A percentile compares a stretch with the other conserved stretches of the same genome.
phyloP scores from a whole-genome alignment of 1,140 invertebrate genomes.

The Euwallacea similis region DNA sequence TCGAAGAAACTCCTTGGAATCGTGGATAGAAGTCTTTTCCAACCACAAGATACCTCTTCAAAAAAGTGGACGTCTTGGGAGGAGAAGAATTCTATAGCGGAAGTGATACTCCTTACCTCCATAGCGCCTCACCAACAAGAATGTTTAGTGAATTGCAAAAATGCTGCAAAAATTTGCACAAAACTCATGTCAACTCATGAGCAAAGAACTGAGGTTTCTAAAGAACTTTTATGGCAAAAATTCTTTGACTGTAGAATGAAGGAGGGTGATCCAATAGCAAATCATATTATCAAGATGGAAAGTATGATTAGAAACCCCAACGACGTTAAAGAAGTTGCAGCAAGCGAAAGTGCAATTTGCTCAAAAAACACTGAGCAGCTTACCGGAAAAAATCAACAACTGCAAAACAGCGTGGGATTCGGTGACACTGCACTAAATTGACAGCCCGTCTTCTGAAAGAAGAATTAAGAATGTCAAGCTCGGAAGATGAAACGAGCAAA shows the following conservation, averaged over 20 bases:
- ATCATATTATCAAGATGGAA: conserved; percentile 23
- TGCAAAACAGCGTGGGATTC: conserved; percentile 43
- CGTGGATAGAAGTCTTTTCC: conserved; percentile 10
- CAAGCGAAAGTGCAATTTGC: conserved; percentile 26
- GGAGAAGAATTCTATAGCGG: conserved; percentile 39
- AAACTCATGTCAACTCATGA: conserved; percentile 49
- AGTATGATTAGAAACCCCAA: conserved; percentile 39
- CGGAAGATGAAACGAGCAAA: not conserved
- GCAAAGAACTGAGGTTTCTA: conserved; percentile 39
- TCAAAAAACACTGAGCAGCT: conserved; percentile 47
- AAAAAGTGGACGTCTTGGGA: conserved; percentile 20
- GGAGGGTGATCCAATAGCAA: conserved; percentile 4
- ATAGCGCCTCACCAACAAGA: conserved; percentile 43
- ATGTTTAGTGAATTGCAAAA: conserved; percentile 48
- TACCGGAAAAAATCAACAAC: conserved; percentile 52
- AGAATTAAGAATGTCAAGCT: conserved; percentile 35
- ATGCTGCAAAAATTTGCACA: conserved; percentile 51
- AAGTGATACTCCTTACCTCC: conserved; percentile 43
- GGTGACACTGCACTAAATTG: conserved; percentile 37
- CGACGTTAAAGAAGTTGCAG: conserved; percentile 39
- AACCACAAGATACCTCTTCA: conserved; percentile 5
- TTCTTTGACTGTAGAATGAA: conserved; percentile 23
- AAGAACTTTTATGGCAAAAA: conserved; percentile 18
- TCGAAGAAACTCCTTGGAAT: conserved; percentile 16
- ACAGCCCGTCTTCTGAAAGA: conserved; percentile 41